Percentiles rank a stretch among this genome's conserved stretches.
phyloP scores from a whole-genome alignment of 2,888 invertebrate species.

The Lottia scabra region DNA sequence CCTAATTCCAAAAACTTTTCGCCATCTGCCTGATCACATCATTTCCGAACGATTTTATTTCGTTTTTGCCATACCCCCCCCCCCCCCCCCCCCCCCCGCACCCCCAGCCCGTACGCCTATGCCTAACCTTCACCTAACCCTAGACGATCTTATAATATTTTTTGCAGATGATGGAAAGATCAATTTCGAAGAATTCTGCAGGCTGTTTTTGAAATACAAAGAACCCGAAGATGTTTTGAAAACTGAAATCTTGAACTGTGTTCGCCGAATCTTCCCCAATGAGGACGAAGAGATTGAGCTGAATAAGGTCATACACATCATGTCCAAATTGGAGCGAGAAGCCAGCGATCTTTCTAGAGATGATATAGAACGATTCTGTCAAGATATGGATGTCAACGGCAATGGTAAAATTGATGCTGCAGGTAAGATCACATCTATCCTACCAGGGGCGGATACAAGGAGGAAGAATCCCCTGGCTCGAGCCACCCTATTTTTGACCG shows the following conservation, averaged over 20 bases:
- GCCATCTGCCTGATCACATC: too few species aligned
- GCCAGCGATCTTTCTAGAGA: background rate
- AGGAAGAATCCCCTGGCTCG: too few species aligned
- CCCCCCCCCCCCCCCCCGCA: too few species aligned
- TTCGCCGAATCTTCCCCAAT: conserved; percentile 15
- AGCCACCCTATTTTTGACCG: too few species aligned
- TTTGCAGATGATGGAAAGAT: conserved; percentile 19
- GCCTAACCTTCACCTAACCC: too few species aligned
- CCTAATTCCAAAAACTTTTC: too few species aligned
- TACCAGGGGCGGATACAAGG: too few species aligned
- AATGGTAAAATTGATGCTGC: background rate
- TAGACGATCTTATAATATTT: too few species aligned
- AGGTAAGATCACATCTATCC: background rate
- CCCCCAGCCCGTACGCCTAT: too few species aligned
- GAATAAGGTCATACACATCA: conserved; percentile 1
- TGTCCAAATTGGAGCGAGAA: background rate
- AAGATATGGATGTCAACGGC: background rate
- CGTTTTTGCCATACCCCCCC: too few species aligned
- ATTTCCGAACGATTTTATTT: too few species aligned
- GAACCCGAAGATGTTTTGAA: conserved; percentile 14
- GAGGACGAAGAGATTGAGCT: conserved; percentile 8
- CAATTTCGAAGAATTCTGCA: conserved; percentile 20
- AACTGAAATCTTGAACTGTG: conserved; percentile 15
- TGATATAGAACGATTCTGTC: background rate
- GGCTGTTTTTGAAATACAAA: conserved; percentile 12